A percentile compares a stretch with the other conserved stretches of the same genome.
phyloP scores from a whole-genome alignment of 2,797 vertebrate genomes.

The Malurus splendens region DNA sequence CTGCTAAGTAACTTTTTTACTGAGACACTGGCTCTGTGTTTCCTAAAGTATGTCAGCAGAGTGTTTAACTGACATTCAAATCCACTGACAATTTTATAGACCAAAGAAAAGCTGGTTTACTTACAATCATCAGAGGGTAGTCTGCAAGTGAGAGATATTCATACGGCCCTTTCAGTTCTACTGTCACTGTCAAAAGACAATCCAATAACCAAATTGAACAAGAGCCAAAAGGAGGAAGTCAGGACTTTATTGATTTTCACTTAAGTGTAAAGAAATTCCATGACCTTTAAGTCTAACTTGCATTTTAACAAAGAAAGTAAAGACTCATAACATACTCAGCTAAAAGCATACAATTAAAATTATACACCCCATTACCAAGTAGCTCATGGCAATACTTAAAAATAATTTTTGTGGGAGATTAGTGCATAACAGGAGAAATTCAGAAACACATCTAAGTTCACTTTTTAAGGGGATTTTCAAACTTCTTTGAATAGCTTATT shows the following conservation, averaged over 20 bases:
- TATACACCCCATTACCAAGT: neutral
- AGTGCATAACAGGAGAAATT: neutral
- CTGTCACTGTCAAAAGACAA: conserved; percentile 79
- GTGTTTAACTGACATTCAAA: neutral
- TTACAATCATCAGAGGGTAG: conserved; percentile 93
- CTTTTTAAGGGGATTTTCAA: neutral
- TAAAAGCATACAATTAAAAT: neutral
- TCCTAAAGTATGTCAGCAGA: neutral
- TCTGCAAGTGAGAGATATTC: conserved; percentile 92
- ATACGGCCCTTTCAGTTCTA: conserved; percentile 89
- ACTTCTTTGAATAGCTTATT: neutral
- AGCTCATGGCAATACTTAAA: neutral
- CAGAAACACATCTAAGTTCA: neutral
- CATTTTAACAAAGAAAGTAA: neutral
- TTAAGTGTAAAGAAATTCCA: neutral
- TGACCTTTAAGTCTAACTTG: neutral
- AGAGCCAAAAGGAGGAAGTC: neutral
- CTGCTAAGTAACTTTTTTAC: neutral
- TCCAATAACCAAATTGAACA: neutral
- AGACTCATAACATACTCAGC: neutral
- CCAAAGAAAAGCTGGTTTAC: conserved; percentile 47
- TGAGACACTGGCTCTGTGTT: neutral
- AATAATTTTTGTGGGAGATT: neutral
- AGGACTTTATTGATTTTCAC: neutral
- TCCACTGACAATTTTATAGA: neutral